These are phyloP conservation scores for Cabera pusaria DNA, from an alignment of 2,888 invertebrate species.

Conservation along the genomic window DNA sequence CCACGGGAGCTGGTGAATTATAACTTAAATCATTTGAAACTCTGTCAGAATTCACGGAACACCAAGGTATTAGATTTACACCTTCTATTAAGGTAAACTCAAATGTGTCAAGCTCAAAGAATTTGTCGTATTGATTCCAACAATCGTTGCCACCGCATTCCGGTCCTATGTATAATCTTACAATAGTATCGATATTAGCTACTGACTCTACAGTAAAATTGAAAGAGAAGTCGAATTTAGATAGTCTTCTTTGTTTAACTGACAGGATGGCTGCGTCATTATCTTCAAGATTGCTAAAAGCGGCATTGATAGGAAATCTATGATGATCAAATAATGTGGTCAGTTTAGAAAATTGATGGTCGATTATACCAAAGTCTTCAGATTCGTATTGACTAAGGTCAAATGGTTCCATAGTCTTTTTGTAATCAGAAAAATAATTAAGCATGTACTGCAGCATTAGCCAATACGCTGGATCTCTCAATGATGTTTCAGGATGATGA, in stretches of 20 bases:
- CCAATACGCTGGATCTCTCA: slow-evolving; percentile 70
- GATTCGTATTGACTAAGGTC: slow-evolving; percentile 54
- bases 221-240: slow-evolving; percentile 53
- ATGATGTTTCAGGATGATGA: slow-evolving; percentile 67
- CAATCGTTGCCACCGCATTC: slow-evolving; percentile 49
- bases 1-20: slow-evolving; percentile 41
- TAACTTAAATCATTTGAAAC: slow-evolving; percentile 54
- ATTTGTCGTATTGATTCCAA: slow-evolving; percentile 52
- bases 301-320: slow-evolving; percentile 54
- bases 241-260: slow-evolving; percentile 63
- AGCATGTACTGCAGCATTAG: slow-evolving; percentile 53
- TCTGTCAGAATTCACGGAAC: slow-evolving; percentile 46
- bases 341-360: slow-evolving; percentile 49
- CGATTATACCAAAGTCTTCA: slow-evolving; percentile 50
- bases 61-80: slow-evolving; percentile 56
- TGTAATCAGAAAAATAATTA: slow-evolving; percentile 60
- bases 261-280: slow-evolving; percentile 38
- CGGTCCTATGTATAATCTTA: slow-evolving; percentile 68
- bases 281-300: slow-evolving; percentile 37
- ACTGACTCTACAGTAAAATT: slow-evolving; percentile 56
- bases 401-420: slow-evolving; percentile 49
- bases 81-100: slow-evolving; percentile 48
- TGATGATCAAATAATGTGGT: slow-evolving; percentile 62
- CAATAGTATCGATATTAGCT: slow-evolving; percentile 40
- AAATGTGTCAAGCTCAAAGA: slow-evolving; percentile 64